These are phyloP conservation scores for Dicrurus megarhynchus DNA, from an alignment of 2,113 vertebrate species.

Conservation along the genomic window DNA sequence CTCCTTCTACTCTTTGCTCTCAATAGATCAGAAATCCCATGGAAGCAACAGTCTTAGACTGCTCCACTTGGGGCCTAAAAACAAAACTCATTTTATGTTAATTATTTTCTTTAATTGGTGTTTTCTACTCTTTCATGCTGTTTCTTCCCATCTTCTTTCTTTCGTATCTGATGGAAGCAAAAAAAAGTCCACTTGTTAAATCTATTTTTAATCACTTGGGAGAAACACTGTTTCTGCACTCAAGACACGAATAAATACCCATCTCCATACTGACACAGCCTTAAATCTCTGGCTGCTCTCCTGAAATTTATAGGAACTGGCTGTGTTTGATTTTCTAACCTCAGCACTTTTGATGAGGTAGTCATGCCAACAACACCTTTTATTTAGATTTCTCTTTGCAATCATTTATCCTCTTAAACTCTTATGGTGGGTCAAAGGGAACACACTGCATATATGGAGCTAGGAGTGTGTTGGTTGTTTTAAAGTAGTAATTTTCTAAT, in stretches of 20 bases:
- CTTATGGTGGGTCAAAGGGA: not conserved
- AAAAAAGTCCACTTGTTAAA: not conserved
- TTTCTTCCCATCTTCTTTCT: not conserved
- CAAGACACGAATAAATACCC: not conserved
- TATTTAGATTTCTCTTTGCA: not conserved
- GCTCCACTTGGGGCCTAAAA: not conserved
- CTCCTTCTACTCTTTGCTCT: not conserved
- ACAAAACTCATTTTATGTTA: fast-evolving
- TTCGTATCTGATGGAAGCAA: not conserved
- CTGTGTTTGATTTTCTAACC: not conserved
- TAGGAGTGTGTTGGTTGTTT: not conserved
- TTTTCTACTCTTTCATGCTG: not conserved
- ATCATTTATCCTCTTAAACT: not conserved
- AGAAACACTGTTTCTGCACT: not conserved
- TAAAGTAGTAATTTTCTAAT: not conserved
- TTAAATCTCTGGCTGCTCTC: not conserved
- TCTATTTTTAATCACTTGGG: not conserved
- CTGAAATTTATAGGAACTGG: fast-evolving
- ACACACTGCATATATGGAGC: no score
- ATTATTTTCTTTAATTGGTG: not conserved
- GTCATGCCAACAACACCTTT: not conserved
- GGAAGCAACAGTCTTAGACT: not conserved
- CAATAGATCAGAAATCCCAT: not conserved
- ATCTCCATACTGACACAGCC: not conserved
- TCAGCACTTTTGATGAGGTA: not conserved